Base-by-base conservation (phyloP, 2,113 vertebrate genomes). In the Poecilia latipinna region DNA sequence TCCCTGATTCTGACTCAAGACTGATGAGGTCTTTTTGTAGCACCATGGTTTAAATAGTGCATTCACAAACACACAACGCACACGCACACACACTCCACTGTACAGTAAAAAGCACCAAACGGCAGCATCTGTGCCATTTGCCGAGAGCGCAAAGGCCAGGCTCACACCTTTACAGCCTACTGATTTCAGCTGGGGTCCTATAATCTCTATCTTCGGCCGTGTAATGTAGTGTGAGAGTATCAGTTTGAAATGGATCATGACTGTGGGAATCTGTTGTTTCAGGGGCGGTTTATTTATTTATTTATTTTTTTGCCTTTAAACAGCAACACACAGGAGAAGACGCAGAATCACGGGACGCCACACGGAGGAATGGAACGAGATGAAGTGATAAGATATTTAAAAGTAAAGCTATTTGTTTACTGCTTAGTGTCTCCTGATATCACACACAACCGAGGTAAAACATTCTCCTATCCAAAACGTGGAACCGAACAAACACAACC, bases 1-100 rank as follows among this genome's bases (percentile, higher is more conserved):
- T 95, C 94, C 93, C 93, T 94, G 94, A 95, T 92, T 92, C 84
- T 82, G 91, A 91, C 79, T 88, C 82, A 75, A 84, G 77, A 91
- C 83, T 77, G 72, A 88, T 84, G 31, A 89, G 79, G 90, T 90
- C 86, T 92, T 84, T 57, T 86, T 75, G 76, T 92, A 95, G 94
- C 94, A 94, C 93, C 94, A 71, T 87, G 89, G 86, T 91, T 91
- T 80, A 77, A 87, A 87, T 82, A 91, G 90, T 90, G 91, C 91
- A 65, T 67, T 74, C 13, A 75, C 87, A 74, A 85, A 90, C 26
- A 64, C 61, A 35, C 28, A 68, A 72, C 62, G 28, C 37, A 62
- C 77, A 79, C 68, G 19, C 37, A 61, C 77, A 84, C 66, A 61
- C 70, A 42, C 74, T 39, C 77, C 78, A 74, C 68, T 82, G 80